Conservation (phyloP, 2,888 invertebrate species). For the Aphrophora alni region DNA sequence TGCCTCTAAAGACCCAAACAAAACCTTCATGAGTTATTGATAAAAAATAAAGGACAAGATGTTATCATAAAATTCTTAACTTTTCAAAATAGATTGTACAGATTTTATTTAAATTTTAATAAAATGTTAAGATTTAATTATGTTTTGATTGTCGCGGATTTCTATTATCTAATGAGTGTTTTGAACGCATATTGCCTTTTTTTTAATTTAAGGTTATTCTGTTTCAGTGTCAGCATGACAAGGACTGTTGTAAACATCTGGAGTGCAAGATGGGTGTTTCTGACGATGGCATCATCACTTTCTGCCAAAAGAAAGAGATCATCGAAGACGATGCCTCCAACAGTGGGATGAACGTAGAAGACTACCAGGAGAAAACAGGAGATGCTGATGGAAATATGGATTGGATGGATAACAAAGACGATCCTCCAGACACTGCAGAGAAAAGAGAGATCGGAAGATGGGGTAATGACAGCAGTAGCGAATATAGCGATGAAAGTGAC, state of each 20-base stretch:
- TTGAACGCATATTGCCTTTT: too few relatives aligned
- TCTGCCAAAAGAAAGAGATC: not conserved
- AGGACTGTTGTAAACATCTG: constrained; percentile 24
- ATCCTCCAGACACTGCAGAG: not conserved
- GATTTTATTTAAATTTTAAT: too few relatives aligned
- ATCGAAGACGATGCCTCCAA: not conserved
- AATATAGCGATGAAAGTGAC: not conserved
- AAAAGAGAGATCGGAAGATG: not conserved
- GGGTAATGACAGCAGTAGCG: not conserved
- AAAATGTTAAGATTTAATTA: too few relatives aligned
- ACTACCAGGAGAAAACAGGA: not conserved
- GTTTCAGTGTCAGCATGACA: constrained; percentile 27
- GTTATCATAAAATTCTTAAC: too few relatives aligned
- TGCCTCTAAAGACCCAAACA: too few relatives aligned
- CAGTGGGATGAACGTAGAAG: not conserved
- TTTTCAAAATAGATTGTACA: too few relatives aligned
- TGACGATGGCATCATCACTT: not conserved
- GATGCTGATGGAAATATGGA: not conserved
- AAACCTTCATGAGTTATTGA: too few relatives aligned
- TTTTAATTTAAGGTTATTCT: too few relatives aligned
- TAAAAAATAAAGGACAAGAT: too few relatives aligned
- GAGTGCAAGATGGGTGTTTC: constrained; percentile 18
- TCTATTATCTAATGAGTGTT: too few relatives aligned
- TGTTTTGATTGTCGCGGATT: too few relatives aligned
- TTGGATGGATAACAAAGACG: not conserved